These are phyloP conservation scores for Thunnus thynnus DNA, from an alignment of 2,113 vertebrate genomes.

Conservation along the genomic window DNA sequence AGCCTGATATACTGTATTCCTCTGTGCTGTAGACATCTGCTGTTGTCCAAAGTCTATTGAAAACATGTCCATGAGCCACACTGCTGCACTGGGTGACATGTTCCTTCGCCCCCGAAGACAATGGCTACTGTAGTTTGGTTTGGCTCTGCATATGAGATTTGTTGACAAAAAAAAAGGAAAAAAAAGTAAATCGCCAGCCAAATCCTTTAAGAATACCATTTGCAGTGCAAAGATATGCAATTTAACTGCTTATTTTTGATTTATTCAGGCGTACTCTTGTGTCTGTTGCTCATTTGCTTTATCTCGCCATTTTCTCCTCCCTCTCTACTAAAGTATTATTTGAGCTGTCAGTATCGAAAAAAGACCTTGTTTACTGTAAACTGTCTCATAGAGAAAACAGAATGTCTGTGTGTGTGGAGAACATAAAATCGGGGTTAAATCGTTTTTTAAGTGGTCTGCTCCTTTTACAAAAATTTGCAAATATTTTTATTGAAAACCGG, in stretches of 20 bases:
- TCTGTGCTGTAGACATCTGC: too few relatives aligned
- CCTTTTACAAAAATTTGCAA: background rate
- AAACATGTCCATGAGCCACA: too few relatives aligned
- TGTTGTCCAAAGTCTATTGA: too few relatives aligned
- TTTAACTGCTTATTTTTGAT: constrained; percentile 2
- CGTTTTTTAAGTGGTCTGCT: too few relatives aligned
- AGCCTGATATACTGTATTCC: too few relatives aligned
- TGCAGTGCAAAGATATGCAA: background rate
- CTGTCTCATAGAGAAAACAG: background rate
- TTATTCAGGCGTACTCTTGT: background rate
- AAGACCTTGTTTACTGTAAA: constrained; percentile 1
- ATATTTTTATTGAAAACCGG: background rate
- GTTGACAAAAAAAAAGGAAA: too few relatives aligned
- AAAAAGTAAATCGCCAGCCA: too few relatives aligned
- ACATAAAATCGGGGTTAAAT: background rate
- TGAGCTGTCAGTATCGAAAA: background rate
- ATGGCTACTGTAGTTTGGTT: too few relatives aligned
- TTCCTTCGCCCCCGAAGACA: too few relatives aligned
- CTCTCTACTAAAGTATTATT: background rate
- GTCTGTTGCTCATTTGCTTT: background rate
- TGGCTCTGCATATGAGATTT: too few relatives aligned
- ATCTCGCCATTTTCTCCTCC: background rate
- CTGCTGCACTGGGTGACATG: too few relatives aligned
- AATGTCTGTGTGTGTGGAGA: background rate
- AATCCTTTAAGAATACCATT: background rate